Percentiles rank a stretch among this genome's conserved stretches.
Evolutionary conservation across 2,888 invertebrate genomes (phyloP).

Genomic region (Hirtodrosophila alboralis): DNA sequence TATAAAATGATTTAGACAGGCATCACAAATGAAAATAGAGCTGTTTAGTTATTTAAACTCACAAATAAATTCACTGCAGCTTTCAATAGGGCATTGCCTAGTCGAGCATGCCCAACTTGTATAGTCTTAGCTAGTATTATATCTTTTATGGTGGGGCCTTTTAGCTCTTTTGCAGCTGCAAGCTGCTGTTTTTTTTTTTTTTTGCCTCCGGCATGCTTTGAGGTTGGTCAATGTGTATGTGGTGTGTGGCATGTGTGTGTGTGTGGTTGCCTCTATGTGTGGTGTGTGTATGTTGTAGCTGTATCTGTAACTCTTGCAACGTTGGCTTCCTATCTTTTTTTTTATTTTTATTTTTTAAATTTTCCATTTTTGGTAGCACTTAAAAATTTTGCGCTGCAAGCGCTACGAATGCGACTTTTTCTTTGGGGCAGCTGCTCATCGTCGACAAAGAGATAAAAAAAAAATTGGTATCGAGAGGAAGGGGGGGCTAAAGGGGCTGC

Average conservation of each 20-base stretch:
- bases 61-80: no score
- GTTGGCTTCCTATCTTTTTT: constrained; percentile 19
- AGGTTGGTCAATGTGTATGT: constrained; percentile 16
- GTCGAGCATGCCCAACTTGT: neutral
- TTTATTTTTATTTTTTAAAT: constrained; percentile 6
- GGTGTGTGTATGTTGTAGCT: constrained; percentile 1
- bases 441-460: neutral
- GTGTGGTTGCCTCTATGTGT: neutral
- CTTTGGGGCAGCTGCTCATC: constrained; percentile 10
- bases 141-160: constrained; percentile 2
- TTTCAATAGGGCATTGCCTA: constrained; percentile 7
- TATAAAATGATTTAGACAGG: no score
- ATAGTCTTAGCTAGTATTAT: neutral
- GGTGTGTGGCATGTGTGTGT: neutral
- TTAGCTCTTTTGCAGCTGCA: constrained; percentile 40
- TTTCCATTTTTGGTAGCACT: constrained; percentile 27
- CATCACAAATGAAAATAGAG: no score
- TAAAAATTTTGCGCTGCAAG: constrained; percentile 24
- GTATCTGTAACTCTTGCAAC: neutral
- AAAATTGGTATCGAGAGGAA: neutral
- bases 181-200: constrained; percentile 44
- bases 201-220: constrained; percentile 22
- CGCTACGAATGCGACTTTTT: constrained; percentile 6
- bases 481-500: no score
- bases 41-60: no score